Conservation (phyloP, 2,797 vertebrate species). For the Gymnothorax javanicus region DNA sequence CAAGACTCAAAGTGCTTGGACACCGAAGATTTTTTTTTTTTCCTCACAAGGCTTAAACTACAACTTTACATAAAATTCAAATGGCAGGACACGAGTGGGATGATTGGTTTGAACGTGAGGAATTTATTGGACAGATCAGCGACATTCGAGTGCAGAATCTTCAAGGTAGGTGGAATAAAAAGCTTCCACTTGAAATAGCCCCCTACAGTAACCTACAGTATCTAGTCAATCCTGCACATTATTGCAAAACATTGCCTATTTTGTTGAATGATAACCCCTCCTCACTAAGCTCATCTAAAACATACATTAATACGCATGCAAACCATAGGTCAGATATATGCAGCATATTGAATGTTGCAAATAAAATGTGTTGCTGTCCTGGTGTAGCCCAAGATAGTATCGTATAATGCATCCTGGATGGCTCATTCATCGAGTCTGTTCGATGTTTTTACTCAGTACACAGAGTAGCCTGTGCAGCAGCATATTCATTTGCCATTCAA, state of each 20-base stretch:
- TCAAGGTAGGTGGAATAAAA: slow-evolving; percentile 79
- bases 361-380: not conserved
- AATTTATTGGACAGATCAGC: slow-evolving; percentile 94
- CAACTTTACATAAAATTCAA: slow-evolving; percentile 44
- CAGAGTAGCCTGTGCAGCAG: not conserved
- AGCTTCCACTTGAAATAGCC: not conserved
- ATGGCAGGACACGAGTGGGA: slow-evolving; percentile 92
- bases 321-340: not conserved
- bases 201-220: not conserved
- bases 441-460: not conserved
- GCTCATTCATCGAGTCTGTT: slow-evolving; percentile 18
- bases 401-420: not conserved
- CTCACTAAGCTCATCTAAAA: not conserved
- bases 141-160: slow-evolving; percentile 96
- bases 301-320: no score
- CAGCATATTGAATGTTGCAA: not conserved
- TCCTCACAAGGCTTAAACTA: slow-evolving; percentile 40
- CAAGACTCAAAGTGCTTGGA: slow-evolving; percentile 27
- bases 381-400: not conserved
- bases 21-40: slow-evolving; percentile 38
- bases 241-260: not conserved
- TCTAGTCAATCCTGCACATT: not conserved
- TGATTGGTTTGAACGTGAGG: slow-evolving; percentile 94
- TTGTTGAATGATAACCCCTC: not conserved
- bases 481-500: not conserved